phyloP scores from a whole-genome alignment of 2,797 vertebrate genomes.

The Leuciscus waleckii region DNA sequence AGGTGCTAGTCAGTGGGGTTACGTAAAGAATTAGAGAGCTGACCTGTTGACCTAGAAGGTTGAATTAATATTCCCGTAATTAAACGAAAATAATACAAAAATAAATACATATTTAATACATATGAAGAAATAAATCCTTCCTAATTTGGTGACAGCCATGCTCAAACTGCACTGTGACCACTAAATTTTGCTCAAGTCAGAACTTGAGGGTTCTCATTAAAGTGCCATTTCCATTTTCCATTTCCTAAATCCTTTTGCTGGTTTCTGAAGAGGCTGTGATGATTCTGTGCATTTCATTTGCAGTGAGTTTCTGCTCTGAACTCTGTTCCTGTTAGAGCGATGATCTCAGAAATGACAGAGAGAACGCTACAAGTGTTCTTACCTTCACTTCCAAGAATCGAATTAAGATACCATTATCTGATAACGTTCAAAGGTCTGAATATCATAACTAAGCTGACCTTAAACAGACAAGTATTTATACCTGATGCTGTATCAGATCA shows the following conservation, averaged over 20 bases:
- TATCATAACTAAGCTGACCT: background rate
- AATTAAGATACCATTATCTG: background rate
- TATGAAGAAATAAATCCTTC: constrained; percentile 3
- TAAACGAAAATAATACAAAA: background rate
- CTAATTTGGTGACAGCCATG: constrained; percentile 19
- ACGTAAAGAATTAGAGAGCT: too few species aligned
- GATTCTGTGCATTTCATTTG: constrained; percentile 36
- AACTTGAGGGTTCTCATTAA: constrained; percentile 45
- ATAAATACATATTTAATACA: background rate
- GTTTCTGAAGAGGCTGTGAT: constrained; percentile 23
- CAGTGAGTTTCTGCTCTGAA: constrained; percentile 10
- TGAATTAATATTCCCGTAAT: background rate
- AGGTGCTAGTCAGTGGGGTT: background rate
- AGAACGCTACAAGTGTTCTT: background rate
- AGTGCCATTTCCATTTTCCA: constrained; percentile 48
- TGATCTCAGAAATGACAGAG: background rate
- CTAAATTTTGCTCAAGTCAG: constrained; percentile 28
- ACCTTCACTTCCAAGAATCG: background rate
- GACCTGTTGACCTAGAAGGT: background rate
- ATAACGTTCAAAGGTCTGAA: background rate
- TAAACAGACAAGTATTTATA: background rate
- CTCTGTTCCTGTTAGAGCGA: background rate
- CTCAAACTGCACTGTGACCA: constrained; percentile 36
- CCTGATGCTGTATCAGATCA: constrained; percentile 6
- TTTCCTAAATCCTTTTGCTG: constrained; percentile 49